Conservation (phyloP, 2,888 invertebrate species). For the Entomobrya proxima region DNA sequence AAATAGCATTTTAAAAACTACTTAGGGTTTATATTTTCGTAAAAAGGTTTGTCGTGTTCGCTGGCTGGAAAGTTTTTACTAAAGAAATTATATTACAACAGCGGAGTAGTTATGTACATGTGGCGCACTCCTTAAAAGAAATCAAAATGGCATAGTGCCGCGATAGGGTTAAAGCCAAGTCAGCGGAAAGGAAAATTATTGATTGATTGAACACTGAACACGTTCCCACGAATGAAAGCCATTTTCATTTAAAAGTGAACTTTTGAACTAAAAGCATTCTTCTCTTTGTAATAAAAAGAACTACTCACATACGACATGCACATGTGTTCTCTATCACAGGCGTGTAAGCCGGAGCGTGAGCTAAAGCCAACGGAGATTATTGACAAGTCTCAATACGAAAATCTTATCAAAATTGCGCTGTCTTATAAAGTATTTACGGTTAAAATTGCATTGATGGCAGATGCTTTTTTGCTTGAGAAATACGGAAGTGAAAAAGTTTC, state of each 20-base stretch:
- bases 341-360: neutral
- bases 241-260: neutral
- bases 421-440: neutral
- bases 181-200: neutral
- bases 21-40: conserved; percentile 7
- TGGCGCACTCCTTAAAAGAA: neutral
- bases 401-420: conserved; percentile 20
- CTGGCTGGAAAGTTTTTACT: neutral
- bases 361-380: conserved; percentile 10
- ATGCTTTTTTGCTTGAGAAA: neutral
- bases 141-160: neutral
- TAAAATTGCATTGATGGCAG: neutral
- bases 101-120: neutral
- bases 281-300: neutral
- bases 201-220: conserved; percentile 33
- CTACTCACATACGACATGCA: too few relatives aligned
- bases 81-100: neutral
- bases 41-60: conserved; percentile 14
- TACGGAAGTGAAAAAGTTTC: neutral
- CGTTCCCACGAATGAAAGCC: conserved; percentile 49
- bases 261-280: neutral
- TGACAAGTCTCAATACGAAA: conserved; percentile 3
- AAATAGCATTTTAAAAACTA: conserved; percentile 25
- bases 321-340: conserved; percentile 42
- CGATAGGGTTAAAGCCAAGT: neutral